Evolutionary conservation across 2,797 vertebrate species (phyloP).

Genomic region (Pelobates cultripes): DNA sequence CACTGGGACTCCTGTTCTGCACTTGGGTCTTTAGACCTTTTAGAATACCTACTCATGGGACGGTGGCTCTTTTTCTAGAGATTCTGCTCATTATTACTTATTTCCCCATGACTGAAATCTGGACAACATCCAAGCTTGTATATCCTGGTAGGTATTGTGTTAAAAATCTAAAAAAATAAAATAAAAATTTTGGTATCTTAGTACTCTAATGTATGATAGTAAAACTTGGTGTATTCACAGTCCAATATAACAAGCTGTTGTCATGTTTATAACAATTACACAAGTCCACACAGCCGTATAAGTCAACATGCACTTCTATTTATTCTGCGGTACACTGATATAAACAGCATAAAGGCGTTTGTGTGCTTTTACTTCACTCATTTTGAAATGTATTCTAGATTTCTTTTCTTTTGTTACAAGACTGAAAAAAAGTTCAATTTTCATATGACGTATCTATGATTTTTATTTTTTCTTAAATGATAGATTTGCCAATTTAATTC

Average conservation of each 20-base stretch:
- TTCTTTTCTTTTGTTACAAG: constrained; percentile 26
- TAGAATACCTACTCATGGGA: constrained; percentile 62
- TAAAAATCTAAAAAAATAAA: constrained; percentile 46
- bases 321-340: constrained; percentile 46
- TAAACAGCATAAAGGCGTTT: constrained; percentile 25
- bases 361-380: constrained; percentile 45
- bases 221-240: constrained; percentile 33
- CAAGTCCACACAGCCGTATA: constrained; percentile 6
- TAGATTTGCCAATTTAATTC: not conserved
- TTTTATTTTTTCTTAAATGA: constrained; percentile 1
- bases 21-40: constrained; percentile 44
- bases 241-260: constrained; percentile 62
- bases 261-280: constrained; percentile 44
- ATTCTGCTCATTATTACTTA: constrained; percentile 65
- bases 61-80: constrained; percentile 66
- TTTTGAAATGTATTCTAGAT: constrained; percentile 7
- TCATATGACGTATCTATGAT: constrained; percentile 15
- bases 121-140: constrained; percentile 66
- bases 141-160: constrained; percentile 71
- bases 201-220: constrained; percentile 41
- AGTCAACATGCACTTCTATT: constrained; percentile 44
- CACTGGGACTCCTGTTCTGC: constrained; percentile 31
- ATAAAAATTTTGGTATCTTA: constrained; percentile 16
- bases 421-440: constrained; percentile 10
- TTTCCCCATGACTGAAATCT: constrained; percentile 62